Percentiles rank a stretch among this genome's conserved stretches.
phyloP scores from a whole-genome alignment of 2,113 vertebrate species.

The Epinephelus lanceolatus region DNA sequence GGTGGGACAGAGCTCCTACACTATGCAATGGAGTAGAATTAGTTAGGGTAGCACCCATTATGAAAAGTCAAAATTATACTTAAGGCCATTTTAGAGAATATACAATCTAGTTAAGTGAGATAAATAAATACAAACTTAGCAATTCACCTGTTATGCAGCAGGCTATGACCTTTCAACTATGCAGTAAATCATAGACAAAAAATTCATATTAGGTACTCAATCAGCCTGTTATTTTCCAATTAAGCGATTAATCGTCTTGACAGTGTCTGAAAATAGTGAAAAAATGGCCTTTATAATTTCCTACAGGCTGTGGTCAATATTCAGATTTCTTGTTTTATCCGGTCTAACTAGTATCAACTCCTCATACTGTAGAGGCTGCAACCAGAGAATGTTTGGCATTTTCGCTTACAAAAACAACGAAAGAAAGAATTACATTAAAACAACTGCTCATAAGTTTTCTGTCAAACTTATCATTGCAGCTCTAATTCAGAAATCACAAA shows the following conservation, averaged over 20 bases:
- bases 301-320: no score
- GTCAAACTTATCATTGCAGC: not conserved
- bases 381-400: not conserved
- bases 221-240: not conserved
- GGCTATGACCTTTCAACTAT: not conserved
- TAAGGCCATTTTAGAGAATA: not conserved
- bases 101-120: not conserved
- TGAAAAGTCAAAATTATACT: not conserved
- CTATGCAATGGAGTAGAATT: not conserved
- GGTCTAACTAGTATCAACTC: no score
- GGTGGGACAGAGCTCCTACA: not conserved
- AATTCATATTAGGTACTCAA: not conserved
- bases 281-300: no score
- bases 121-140: not conserved
- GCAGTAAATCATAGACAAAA: not conserved
- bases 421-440: no score
- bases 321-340: no score
- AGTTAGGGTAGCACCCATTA: not conserved
- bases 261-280: not conserved
- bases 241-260: no score
- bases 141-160: not conserved
- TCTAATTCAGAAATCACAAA: constrained; percentile 1
- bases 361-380: not conserved
- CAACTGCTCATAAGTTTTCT: no score
- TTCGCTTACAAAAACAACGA: no score